phyloP scores from a whole-genome alignment of 2,113 vertebrate genomes.

The Rynchops niger region DNA sequence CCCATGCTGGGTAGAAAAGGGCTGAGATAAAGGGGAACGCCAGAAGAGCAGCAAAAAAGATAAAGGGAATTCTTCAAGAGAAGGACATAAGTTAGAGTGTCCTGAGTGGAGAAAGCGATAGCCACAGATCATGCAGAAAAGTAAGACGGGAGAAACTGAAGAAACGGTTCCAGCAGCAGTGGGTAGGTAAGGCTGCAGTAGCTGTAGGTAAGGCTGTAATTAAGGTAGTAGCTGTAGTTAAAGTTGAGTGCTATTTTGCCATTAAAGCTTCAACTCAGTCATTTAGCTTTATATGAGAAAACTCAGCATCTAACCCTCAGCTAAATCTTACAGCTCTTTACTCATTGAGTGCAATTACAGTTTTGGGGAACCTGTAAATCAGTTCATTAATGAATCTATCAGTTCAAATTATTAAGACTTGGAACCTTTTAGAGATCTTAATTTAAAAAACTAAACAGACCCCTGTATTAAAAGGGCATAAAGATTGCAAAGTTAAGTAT shows the following conservation, averaged over 20 bases:
- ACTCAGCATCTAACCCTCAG: background rate
- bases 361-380: background rate
- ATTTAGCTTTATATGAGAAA: background rate
- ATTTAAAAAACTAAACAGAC: background rate
- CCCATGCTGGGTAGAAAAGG: background rate
- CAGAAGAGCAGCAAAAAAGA: background rate
- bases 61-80: background rate
- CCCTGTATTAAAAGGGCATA: background rate
- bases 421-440: background rate
- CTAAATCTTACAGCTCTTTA: background rate
- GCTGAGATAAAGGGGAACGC: background rate
- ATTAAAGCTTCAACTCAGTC: background rate
- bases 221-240: background rate
- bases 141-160: background rate
- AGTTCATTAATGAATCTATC: background rate
- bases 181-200: background rate
- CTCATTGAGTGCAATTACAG: fast-evolving
- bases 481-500: background rate
- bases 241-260: background rate
- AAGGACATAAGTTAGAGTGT: background rate
- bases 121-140: background rate
- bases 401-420: background rate
- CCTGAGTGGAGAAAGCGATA: background rate
- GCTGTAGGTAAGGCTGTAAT: background rate
- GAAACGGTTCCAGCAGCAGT: background rate